Evolutionary conservation across 2,797 vertebrate species (phyloP).

Genomic region (Molossus molossus): DNA sequence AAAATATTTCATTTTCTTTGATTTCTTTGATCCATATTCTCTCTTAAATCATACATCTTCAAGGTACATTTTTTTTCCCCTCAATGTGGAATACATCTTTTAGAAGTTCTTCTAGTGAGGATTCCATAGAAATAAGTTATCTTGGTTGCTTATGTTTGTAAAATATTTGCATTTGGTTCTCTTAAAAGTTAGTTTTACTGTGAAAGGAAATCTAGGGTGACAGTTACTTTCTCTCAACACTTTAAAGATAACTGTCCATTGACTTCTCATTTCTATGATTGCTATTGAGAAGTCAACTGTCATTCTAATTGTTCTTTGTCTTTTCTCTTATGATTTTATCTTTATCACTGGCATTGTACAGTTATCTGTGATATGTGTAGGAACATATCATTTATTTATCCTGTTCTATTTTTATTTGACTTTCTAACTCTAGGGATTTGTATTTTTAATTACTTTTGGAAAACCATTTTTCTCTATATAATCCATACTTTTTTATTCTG

Average conservation of each 20-base stretch:
- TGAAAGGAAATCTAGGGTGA: background rate
- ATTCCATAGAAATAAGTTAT: background rate
- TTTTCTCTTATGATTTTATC: conserved; percentile 21
- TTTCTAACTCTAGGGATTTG: background rate
- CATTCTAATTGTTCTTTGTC: background rate
- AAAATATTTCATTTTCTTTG: conserved; percentile 34
- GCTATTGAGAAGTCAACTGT: background rate
- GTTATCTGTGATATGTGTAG: background rate
- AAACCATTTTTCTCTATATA: background rate
- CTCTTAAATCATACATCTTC: conserved; percentile 20
- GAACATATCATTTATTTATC: background rate
- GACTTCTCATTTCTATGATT: background rate
- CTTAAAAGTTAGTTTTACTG: background rate
- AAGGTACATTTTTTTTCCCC: background rate
- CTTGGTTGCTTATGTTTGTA: background rate
- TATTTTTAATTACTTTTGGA: conserved; percentile 71
- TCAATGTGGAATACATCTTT: background rate
- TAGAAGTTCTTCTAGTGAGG: background rate
- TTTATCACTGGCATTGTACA: background rate
- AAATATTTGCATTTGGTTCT: background rate
- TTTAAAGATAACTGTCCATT: background rate
- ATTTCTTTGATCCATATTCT: background rate
- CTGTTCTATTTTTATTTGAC: background rate
- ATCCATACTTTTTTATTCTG: background rate
- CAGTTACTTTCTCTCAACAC: background rate